Evolutionary conservation across 2,113 vertebrate species (phyloP), one percentile per base, ranked within the genome.

Genomic region (Lepisosteus osseus): DNA sequence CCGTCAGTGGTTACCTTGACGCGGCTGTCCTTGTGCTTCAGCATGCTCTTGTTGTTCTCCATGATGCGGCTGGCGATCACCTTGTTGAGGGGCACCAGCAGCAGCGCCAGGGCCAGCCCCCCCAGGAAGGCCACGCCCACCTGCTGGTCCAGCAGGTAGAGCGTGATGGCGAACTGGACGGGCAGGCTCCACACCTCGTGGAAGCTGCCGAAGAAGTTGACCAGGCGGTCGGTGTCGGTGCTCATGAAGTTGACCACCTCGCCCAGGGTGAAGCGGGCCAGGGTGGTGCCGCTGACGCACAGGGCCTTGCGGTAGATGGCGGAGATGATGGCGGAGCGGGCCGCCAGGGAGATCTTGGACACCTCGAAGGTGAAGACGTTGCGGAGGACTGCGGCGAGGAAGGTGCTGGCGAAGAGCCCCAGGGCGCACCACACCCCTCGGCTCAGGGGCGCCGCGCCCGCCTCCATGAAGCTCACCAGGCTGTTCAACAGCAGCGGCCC

Each of bases 161-260:
- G 94, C 13, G 94, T 92, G 84, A 98, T 74, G 40, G 81, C 78
- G 55, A 99, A 91, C 76, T 80, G 88, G 76, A 98, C 85, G 4
- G 97, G 96, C 43, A 99, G 83, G 79, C 95, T 96, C 97, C 97
- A 99, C 42, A 96, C 78, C 69, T 98, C 96, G 0, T 99, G 97
- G 83, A 99, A 97, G 69, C 93, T 95, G 76, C 73, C 77, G 67
- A 93, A 95, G 85, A 99, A 98, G 89, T 95, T 96, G 61, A 94
- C 83, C 73, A 98, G 73, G 3, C 96, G 89, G 76, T 92, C 84
- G 0, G 94, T 87, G 80, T 99, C 97, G 0, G 93, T 95, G 86
- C 96, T 97, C 91, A 99, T 94, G 7, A 96, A 86, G 87, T 98
- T 99, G 72, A 99, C 90, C 54, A 94, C 92, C 76, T 97, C 96